These are phyloP conservation scores for Sitobion miscanthi DNA, from an alignment of 1,140 invertebrate genomes.

Conservation along the genomic window DNA sequence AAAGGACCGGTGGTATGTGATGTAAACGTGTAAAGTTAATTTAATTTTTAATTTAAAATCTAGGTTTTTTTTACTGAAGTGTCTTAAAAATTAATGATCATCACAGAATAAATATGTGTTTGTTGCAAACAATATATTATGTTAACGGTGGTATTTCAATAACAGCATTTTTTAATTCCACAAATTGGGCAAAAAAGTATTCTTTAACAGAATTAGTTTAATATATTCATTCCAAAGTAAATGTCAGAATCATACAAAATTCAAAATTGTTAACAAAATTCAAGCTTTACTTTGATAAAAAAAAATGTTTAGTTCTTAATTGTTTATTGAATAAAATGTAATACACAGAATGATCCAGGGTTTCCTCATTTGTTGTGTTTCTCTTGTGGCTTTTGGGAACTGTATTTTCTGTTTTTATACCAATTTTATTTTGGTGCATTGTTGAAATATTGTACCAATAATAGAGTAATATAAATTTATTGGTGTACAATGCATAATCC, in stretches of 20 bases:
- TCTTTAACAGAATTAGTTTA: too few species aligned
- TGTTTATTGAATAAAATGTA: neutral
- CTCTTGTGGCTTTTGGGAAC: neutral
- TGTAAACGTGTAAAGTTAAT: neutral
- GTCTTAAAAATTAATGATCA: neutral
- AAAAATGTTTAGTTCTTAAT: neutral
- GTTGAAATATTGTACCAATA: neutral
- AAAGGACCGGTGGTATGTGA: slow-evolving; percentile 72
- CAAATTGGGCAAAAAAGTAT: neutral
- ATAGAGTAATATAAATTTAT: neutral
- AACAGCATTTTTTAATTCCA: neutral
- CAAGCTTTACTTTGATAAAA: neutral
- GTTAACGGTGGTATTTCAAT: neutral
- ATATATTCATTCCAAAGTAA: neutral
- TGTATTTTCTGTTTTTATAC: neutral
- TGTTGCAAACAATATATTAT: neutral
- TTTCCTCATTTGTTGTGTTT: neutral
- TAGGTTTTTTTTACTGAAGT: neutral
- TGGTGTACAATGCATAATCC: neutral
- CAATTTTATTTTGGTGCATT: neutral
- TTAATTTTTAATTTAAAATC: neutral
- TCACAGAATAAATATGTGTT: neutral
- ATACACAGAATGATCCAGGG: neutral
- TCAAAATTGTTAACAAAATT: neutral
- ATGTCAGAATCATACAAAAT: neutral